Conservation (phyloP, 2,113 vertebrate species). For the Psettodes erumei region DNA sequence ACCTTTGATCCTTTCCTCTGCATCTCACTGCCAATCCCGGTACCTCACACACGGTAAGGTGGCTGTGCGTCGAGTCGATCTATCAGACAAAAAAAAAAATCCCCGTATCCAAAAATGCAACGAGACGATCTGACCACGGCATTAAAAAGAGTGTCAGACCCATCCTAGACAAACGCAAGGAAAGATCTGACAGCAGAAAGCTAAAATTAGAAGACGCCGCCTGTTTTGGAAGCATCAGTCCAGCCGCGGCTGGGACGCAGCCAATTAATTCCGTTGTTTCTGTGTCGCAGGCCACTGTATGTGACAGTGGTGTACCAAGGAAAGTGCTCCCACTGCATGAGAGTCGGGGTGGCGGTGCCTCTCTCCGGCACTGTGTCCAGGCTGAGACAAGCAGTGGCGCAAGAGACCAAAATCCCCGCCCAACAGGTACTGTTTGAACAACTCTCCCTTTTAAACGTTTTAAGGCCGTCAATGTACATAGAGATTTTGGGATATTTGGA, state of each 20-base stretch:
- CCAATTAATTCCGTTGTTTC: conserved; percentile 23
- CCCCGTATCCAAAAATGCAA: conserved; percentile 19
- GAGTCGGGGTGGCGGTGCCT: conserved; percentile 94
- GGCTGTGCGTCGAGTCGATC: not conserved
- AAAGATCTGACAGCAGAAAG: conserved; percentile 45
- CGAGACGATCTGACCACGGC: conserved; percentile 26
- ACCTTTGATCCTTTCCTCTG: conserved; percentile 98
- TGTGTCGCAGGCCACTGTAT: conserved; percentile 89
- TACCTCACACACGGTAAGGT: conserved; percentile 94
- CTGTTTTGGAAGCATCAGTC: conserved; percentile 46
- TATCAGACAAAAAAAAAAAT: conserved; percentile 17
- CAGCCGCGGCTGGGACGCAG: conserved; percentile 35
- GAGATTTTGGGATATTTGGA: conserved; percentile 4
- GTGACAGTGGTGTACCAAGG: conserved; percentile 97
- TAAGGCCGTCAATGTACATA: not conserved
- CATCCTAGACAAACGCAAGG: not conserved
- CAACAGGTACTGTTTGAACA: conserved; percentile 88
- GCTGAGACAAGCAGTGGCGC: conserved; percentile 92
- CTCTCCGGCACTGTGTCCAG: conserved; percentile 91
- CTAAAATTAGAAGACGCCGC: conserved; percentile 65
- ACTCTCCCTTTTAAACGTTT: not conserved
- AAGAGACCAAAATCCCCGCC: conserved; percentile 95
- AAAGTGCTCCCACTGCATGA: conserved; percentile 97
- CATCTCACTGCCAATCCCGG: conserved; percentile 97
- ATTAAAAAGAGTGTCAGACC: conserved; percentile 32